phyloP scores from a whole-genome alignment of 2,797 vertebrate genomes.

The Artibeus lituratus region DNA sequence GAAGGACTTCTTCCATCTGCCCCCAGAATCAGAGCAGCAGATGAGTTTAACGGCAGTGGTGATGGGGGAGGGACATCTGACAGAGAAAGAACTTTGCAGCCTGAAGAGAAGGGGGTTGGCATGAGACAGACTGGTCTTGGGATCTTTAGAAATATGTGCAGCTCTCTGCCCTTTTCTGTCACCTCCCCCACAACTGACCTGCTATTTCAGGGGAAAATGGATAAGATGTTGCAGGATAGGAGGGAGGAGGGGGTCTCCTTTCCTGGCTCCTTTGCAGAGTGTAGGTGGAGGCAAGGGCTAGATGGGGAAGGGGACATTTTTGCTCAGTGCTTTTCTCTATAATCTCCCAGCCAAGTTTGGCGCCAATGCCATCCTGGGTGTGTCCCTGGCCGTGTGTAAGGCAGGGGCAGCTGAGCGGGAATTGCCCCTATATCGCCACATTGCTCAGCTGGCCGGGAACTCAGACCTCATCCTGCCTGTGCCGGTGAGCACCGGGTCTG shows the following conservation, averaged over 20 bases:
- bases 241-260: neutral
- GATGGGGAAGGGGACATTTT: neutral
- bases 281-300: neutral
- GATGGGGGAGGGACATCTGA: neutral
- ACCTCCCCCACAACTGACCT: neutral
- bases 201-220: neutral
- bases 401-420: conserved; percentile 92
- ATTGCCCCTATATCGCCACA: conserved; percentile 92
- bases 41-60: neutral
- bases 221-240: neutral
- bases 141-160: neutral
- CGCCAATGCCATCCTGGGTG: conserved; percentile 93
- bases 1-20: neutral
- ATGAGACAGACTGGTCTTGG: neutral
- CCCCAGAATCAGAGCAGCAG: neutral
- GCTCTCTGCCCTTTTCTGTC: neutral
- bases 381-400: conserved; percentile 93
- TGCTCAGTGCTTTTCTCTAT: neutral
- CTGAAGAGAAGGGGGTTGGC: neutral
- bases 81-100: neutral
- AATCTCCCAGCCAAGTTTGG: conserved; percentile 90
- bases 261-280: neutral
- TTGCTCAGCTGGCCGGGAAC: conserved; percentile 94
- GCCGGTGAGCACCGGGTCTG: conserved; percentile 84
- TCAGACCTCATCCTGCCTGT: conserved; percentile 92